Evolutionary conservation across 2,113 vertebrate genomes (phyloP), one percentile per base, ranked within the genome.

Genomic region (Bos indicus): DNA sequence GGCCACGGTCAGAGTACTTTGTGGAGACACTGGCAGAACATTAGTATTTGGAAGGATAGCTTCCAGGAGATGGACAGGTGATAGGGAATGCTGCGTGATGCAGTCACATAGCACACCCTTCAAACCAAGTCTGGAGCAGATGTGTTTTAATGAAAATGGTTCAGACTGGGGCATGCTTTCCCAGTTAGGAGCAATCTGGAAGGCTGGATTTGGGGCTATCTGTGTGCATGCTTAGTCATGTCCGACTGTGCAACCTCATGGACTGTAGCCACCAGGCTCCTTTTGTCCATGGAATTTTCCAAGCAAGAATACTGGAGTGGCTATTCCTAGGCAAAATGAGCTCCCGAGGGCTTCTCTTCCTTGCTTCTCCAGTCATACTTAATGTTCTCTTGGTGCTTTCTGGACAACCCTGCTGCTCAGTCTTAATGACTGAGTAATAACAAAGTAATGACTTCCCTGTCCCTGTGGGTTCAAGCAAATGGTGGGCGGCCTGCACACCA

Each of bases 331-430:
- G 71, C 23, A 92, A 90, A 43, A 33, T 6, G 64, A 85, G 19
- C 57, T 95, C 57, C 14, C 30, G 6, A 59, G 26, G 16, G 48
- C 21, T 13, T 80, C 64, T 78, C 52, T 64, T 67, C 19, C 16
- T 60, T 80, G 62, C 16, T 21, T 95, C 51, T 64, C 33, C 81
- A 77, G 82, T 77, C 30, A 25, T 8, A 23, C n/a, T n/a, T 78
- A 57, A 48, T n/a, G 16, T 26, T 12, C 77, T 51, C 10, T n/a
- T 91, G 60, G 59, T 95, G 91, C 48, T 95, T 94, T 96, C 25
- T 54, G 33, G 71, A 78, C 23, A 90, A 62, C 11, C 2, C 40
- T 91, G 19, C 13, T 78, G 33, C 51, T 80, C 40, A 78, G 54
- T 9, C 51, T 95, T 57, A 51, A 60, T 6, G 13, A 21, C 17